A percentile compares a stretch with the other conserved stretches of the same genome.
These are phyloP conservation scores for Hoplodrina blanda DNA, from an alignment of 2,888 invertebrate genomes.

Conservation along the genomic window DNA sequence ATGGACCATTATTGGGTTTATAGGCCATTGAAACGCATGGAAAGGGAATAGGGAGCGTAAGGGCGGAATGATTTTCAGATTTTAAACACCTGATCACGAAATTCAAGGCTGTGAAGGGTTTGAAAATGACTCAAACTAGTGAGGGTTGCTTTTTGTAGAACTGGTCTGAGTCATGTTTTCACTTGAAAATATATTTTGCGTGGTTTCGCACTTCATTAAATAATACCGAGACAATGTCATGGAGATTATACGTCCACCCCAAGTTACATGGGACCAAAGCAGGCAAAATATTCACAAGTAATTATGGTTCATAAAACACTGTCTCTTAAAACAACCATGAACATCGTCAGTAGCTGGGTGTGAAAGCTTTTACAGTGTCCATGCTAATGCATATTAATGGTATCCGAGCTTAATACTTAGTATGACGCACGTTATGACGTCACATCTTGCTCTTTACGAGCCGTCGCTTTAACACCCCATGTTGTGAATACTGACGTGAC, in stretches of 20 bases:
- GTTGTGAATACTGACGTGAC: slow-evolving; percentile 62
- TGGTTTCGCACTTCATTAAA: slow-evolving; percentile 6
- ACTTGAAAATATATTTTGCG: background rate
- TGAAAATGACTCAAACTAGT: slow-evolving; percentile 33
- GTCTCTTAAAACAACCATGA: slow-evolving; percentile 16
- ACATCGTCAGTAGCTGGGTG: slow-evolving; percentile 35
- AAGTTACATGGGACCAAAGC: background rate
- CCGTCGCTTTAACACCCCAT: slow-evolving; percentile 47
- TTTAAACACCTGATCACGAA: slow-evolving; percentile 55
- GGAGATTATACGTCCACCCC: background rate
- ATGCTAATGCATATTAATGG: slow-evolving; percentile 75
- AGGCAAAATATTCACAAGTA: background rate
- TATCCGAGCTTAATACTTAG: slow-evolving; percentile 55
- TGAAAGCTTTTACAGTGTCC: slow-evolving; percentile 60
- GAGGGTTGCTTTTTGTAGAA: slow-evolving; percentile 17
- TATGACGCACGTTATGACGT: slow-evolving; percentile 70
- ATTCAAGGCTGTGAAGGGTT: slow-evolving; percentile 20
- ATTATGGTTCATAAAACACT: background rate
- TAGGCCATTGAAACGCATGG: slow-evolving; percentile 70
- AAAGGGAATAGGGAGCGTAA: slow-evolving; percentile 38
- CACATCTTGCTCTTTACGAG: slow-evolving; percentile 60
- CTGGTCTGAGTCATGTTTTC: slow-evolving; percentile 34
- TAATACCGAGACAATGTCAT: background rate
- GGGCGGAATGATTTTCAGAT: slow-evolving; percentile 52
- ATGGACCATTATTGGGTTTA: slow-evolving; percentile 73